Base-by-base conservation (phyloP, 2,888 invertebrate species). In the Peribatodes rhomboidaria region DNA sequence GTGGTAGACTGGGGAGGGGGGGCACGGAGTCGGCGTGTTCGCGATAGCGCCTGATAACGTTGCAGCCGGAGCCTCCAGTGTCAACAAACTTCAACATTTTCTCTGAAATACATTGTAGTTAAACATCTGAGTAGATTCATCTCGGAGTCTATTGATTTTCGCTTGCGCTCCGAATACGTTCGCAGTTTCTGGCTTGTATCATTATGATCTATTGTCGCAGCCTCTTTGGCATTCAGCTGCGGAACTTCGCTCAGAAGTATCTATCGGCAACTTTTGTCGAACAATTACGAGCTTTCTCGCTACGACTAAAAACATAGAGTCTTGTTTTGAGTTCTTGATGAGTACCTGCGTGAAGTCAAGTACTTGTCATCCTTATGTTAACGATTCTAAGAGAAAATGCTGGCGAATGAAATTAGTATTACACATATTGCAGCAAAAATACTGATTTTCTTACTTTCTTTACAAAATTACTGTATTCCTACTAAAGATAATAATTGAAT, bases 81-180 rank as follows among this genome's bases (percentile, higher is more conserved):
- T 92, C 92, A 92, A 91, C 90, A 92, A 92, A 91, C 88, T 80
- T 78, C 83, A 78, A 81, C 76, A 83, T 87, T 67, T 70, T 69
- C 68, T 61, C 20, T 56, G 47, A 55, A 67, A 62, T 58, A 67
- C 46, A 58, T 65, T 56, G 49, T 53, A 63, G 44, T 35, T 59
- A 33, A 57, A 63, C 56, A 61, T 64, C 52, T 42, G 46, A 66
- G 57, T 56, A 55, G 57, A 60, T 55, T 55, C 79, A 83, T 85
- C 82, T 83, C 74, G 72, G 82, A 87, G 83, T 80, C 84, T 92
- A 92, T 92, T 85, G 92, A 91, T 92, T 92, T 90, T 88, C 81
- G 66, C 74, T 79, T 75, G 76, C 80, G 81, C 76, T 78, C 71
- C 71, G 66, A 75, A 77, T 78, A 78, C 75, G 75, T 75, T 79